Conservation (phyloP, 2,797 vertebrate genomes). For the Darevskia nairensis region DNA sequence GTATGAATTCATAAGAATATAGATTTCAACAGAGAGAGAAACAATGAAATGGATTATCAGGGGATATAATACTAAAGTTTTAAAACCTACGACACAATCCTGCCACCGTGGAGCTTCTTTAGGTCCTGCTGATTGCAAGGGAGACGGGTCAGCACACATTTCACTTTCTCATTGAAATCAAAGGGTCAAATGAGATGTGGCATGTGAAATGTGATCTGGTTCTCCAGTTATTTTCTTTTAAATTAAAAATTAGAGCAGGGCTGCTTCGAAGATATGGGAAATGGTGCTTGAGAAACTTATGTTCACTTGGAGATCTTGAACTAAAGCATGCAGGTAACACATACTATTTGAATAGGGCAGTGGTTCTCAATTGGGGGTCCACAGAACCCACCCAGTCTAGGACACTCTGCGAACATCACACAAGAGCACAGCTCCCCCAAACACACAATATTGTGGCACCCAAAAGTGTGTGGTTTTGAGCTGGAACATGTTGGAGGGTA, state of each 20-base stretch:
- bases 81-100: neutral
- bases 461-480: too few relatives aligned
- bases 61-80: neutral
- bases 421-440: too few relatives aligned
- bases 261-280: neutral
- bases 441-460: too few relatives aligned
- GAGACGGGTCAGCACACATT: neutral
- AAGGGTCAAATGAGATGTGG: neutral
- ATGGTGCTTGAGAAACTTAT: too few relatives aligned
- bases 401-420: too few relatives aligned
- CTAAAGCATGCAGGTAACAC: neutral
- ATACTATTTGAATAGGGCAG: neutral
- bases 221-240: neutral
- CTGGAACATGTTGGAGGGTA: too few relatives aligned
- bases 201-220: neutral
- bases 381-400: too few relatives aligned
- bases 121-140: neutral
- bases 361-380: too few relatives aligned
- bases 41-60: neutral
- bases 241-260: neutral
- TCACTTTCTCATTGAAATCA: neutral
- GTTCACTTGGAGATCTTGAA: neutral
- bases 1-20: neutral
- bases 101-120: neutral
- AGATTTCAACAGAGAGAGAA: neutral